phyloP scores from a whole-genome alignment of 1,140 invertebrate species.

The Plodia interpunctella region DNA sequence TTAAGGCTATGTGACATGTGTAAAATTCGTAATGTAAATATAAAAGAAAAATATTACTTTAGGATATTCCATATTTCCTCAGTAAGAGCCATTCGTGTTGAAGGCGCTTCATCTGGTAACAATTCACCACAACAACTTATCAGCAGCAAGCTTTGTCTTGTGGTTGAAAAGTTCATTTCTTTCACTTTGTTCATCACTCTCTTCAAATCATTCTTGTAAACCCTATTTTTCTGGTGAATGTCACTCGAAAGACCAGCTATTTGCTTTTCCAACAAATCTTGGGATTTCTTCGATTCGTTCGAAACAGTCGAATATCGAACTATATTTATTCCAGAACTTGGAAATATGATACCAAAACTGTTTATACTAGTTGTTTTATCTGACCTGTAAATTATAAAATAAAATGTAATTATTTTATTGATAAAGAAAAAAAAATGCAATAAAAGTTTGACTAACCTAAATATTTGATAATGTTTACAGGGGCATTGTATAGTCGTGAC shows the following conservation, averaged over 20 bases:
- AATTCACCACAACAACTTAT: slow-evolving; percentile 59
- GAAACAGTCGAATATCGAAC: background rate
- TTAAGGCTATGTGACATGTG: too few species aligned
- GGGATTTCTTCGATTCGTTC: slow-evolving; percentile 23
- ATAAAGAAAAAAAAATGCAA: slow-evolving; percentile 8
- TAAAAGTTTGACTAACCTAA: slow-evolving; percentile 4
- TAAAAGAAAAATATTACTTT: slow-evolving; percentile 35
- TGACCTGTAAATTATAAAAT: background rate
- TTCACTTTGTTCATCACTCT: slow-evolving; percentile 57
- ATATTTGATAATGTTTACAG: background rate
- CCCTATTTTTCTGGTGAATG: slow-evolving; percentile 60
- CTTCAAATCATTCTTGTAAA: slow-evolving; percentile 65
- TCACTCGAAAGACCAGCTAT: slow-evolving; percentile 54
- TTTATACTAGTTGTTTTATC: background rate
- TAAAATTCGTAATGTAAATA: too few species aligned
- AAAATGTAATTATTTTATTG: too few species aligned
- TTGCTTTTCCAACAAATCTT: slow-evolving; percentile 56
- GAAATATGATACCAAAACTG: background rate
- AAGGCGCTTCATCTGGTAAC: slow-evolving; percentile 53
- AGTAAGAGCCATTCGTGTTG: slow-evolving; percentile 44
- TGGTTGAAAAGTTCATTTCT: slow-evolving; percentile 52
- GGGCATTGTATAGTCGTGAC: background rate
- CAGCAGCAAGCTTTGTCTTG: slow-evolving; percentile 54
- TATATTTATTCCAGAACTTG: background rate
- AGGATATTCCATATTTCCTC: slow-evolving; percentile 57